Conservation (phyloP, 92 coral and sea anemone genomes). For the Diadumene lineata region DNA sequence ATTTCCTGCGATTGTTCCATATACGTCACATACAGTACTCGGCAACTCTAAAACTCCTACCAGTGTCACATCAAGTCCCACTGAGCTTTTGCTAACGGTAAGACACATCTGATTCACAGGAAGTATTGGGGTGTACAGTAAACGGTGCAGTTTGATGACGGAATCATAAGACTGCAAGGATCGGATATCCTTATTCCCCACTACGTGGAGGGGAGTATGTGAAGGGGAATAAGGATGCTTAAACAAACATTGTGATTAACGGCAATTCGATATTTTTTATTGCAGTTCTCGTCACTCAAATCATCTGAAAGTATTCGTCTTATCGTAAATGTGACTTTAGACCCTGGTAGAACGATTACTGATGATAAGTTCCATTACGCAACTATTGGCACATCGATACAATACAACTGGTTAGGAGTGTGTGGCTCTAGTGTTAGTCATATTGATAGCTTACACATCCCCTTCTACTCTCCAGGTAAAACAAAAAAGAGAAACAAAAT, state of each 20-base stretch:
- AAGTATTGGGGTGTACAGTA: too few species aligned
- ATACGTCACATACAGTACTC: not conserved
- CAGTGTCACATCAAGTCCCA: not conserved
- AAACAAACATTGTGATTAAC: too few species aligned
- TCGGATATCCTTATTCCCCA: too few species aligned
- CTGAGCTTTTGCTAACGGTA: not conserved
- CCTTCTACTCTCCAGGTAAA: constrained; percentile 28
- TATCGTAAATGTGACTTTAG: constrained; percentile 15
- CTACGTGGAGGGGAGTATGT: too few species aligned
- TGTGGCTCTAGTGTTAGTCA: not conserved
- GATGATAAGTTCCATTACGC: constrained; percentile 19
- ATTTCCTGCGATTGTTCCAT: not conserved
- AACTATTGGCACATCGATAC: not conserved
- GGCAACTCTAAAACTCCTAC: not conserved
- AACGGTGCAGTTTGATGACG: too few species aligned
- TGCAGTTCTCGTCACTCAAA: constrained; percentile 10
- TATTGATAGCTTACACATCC: not conserved
- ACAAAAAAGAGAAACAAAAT: too few species aligned
- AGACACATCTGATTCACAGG: too few species aligned
- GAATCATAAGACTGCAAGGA: too few species aligned
- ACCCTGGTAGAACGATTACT: not conserved
- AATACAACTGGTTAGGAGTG: constrained; percentile 9
- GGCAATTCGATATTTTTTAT: not conserved
- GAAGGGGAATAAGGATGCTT: too few species aligned
- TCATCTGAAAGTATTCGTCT: constrained; percentile 7